These are phyloP conservation scores for Theristicus caerulescens DNA, from an alignment of 2,113 vertebrate species.

Conservation along the genomic window DNA sequence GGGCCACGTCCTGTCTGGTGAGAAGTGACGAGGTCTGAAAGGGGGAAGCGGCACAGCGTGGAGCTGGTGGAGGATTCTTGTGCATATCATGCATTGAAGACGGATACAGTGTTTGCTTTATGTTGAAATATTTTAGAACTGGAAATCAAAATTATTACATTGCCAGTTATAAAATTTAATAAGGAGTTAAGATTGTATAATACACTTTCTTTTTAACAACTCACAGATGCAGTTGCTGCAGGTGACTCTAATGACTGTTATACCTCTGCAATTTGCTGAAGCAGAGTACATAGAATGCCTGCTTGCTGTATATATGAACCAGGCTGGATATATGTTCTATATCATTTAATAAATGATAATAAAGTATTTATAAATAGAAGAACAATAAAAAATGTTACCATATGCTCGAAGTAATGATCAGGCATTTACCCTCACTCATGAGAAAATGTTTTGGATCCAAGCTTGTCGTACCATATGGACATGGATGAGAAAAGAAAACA, in stretches of 20 bases:
- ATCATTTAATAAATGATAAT: background rate
- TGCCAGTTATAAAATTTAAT: background rate
- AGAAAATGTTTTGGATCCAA: constrained; percentile 21
- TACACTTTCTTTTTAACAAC: background rate
- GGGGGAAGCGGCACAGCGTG: accelerated
- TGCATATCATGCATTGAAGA: background rate
- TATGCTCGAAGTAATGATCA: constrained; percentile 39
- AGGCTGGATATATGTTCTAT: background rate
- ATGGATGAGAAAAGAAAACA: background rate
- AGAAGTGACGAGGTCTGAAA: background rate
- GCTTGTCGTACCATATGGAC: background rate
- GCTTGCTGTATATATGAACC: background rate
- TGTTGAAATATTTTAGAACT: background rate
- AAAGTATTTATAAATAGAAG: constrained; percentile 51
- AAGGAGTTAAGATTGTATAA: background rate
- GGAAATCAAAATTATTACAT: background rate
- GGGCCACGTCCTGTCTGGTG: background rate
- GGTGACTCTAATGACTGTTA: background rate
- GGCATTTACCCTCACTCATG: constrained; percentile 1
- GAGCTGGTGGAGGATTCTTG: background rate
- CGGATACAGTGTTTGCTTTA: background rate
- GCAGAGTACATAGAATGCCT: background rate
- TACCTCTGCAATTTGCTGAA: background rate
- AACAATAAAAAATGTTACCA: constrained; percentile 38
- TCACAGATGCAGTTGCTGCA: background rate